These are phyloP conservation scores for Dermochelys coriacea DNA, from an alignment of 2,797 vertebrate species.

Conservation along the genomic window DNA sequence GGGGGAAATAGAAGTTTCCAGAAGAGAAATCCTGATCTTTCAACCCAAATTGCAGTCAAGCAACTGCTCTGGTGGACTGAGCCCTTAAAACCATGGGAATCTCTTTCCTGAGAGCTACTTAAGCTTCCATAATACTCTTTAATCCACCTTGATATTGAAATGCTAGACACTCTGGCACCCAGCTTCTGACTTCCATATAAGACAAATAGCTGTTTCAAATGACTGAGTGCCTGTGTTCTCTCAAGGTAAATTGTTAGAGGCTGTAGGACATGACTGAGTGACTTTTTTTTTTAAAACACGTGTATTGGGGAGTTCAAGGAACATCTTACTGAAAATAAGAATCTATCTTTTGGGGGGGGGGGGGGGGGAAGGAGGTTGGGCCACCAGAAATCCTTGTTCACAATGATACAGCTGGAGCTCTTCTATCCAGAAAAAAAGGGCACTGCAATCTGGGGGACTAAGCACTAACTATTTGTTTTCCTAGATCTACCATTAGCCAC, in stretches of 20 bases:
- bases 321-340: neutral
- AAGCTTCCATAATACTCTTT: conserved; percentile 70
- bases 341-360: neutral
- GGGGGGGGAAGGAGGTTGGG: neutral
- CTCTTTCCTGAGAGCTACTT: conserved; percentile 42
- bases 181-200: conserved; percentile 49
- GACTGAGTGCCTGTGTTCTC: conserved; percentile 13
- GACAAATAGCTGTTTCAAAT: conserved; percentile 40
- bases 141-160: conserved; percentile 73
- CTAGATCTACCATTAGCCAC: neutral
- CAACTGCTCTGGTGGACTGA: conserved; percentile 57
- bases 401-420: neutral
- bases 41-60: conserved; percentile 38
- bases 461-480: neutral
- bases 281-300: neutral
- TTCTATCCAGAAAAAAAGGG: neutral
- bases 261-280: neutral
- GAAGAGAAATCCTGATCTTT: neutral
- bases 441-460: neutral
- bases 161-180: conserved; percentile 73
- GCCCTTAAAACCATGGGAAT: conserved; percentile 56
- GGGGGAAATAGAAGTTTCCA: neutral
- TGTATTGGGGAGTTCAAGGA: neutral
- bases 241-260: neutral
- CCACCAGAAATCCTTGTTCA: neutral